phyloP scores from a whole-genome alignment of 2,797 vertebrate genomes.

The Enteromius unitaeniatus region DNA sequence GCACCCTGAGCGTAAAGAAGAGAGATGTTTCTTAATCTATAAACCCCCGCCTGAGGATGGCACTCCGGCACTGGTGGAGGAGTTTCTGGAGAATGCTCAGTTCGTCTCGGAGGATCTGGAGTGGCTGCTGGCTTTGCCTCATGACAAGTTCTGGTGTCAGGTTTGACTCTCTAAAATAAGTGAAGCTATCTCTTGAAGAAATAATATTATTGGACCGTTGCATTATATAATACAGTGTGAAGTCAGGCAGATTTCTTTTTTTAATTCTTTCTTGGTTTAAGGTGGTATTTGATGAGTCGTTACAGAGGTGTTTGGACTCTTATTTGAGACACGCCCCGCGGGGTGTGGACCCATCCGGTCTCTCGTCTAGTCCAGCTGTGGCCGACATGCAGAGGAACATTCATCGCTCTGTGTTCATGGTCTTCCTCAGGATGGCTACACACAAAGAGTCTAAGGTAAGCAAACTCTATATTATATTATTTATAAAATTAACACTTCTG shows the following conservation, averaged over 20 bases:
- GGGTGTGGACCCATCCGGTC: slow-evolving; percentile 76
- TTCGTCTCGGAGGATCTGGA: slow-evolving; percentile 92
- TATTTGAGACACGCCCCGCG: slow-evolving; percentile 87
- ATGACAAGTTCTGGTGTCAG: slow-evolving; percentile 99
- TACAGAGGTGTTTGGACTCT: slow-evolving; percentile 93
- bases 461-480: slow-evolving; percentile 49
- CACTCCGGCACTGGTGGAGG: slow-evolving; percentile 84
- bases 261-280: slow-evolving; percentile 56
- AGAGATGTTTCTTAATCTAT: slow-evolving; percentile 90
- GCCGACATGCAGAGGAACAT: slow-evolving; percentile 81
- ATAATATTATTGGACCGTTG: background rate
- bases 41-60: slow-evolving; percentile 80
- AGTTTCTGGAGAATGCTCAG: slow-evolving; percentile 88
- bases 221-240: background rate
- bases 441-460: slow-evolving; percentile 95
- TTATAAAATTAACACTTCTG: background rate
- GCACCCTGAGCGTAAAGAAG: slow-evolving; percentile 89
- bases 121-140: slow-evolving; percentile 91
- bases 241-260: background rate
- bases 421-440: slow-evolving; percentile 95
- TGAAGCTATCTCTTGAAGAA: background rate
- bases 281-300: slow-evolving; percentile 93
- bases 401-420: slow-evolving; percentile 86
- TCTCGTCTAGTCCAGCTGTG: slow-evolving; percentile 76
- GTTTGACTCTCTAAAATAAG: slow-evolving; percentile 68